Evolutionary conservation across 2,113 vertebrate species (phyloP).

Genomic region (Scomber japonicus): DNA sequence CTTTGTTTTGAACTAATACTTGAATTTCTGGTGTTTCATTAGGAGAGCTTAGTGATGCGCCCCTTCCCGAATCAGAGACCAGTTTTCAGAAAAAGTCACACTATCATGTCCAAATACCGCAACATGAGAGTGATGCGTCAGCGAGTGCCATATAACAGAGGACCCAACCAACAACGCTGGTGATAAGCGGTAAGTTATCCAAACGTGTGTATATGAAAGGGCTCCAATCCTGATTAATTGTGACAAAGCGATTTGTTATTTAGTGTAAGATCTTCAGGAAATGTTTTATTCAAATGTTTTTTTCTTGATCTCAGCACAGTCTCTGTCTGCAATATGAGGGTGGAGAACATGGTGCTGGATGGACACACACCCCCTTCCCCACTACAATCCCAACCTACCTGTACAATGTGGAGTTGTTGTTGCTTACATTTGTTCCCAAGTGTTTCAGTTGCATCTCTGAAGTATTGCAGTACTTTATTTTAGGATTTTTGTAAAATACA

Average conservation of each 20-base stretch:
- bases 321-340: neutral
- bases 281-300: neutral
- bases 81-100: constrained; percentile 82
- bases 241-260: neutral
- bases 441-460: constrained; percentile 41
- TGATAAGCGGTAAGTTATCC: constrained; percentile 51
- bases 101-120: constrained; percentile 85
- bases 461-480: constrained; percentile 46
- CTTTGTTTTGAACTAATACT: neutral
- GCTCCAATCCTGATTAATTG: neutral
- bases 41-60: constrained; percentile 79
- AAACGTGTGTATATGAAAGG: too few relatives aligned
- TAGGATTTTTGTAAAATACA: constrained; percentile 27
- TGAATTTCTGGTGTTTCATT: neutral
- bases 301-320: neutral
- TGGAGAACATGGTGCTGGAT: neutral
- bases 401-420: constrained; percentile 44
- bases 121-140: constrained; percentile 84
- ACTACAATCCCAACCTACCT: constrained; percentile 23
- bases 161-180: constrained; percentile 80
- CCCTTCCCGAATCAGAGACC: constrained; percentile 81
- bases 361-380: constrained; percentile 21
- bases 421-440: constrained; percentile 23
- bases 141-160: constrained; percentile 71
- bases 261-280: neutral